Percentiles rank a stretch among this genome's conserved stretches.
These are phyloP conservation scores for Gymnarchus niloticus DNA, from an alignment of 2,113 vertebrate species.

Conservation along the genomic window DNA sequence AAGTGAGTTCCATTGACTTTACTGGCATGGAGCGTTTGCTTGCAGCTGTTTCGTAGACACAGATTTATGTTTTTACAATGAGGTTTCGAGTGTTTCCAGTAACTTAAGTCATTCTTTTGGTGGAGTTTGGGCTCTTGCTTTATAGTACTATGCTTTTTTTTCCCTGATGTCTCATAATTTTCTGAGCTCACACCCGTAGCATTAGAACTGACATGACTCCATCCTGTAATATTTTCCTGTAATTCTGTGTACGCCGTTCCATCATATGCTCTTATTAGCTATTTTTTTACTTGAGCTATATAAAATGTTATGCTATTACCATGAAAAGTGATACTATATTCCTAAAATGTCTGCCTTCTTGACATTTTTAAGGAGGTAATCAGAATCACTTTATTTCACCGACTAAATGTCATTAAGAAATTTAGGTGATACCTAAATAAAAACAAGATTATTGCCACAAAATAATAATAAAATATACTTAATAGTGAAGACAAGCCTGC, in stretches of 20 bases:
- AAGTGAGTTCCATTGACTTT: not conserved
- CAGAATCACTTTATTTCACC: not conserved
- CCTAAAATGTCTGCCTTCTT: not conserved
- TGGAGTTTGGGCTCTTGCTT: not conserved
- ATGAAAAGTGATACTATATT: not conserved
- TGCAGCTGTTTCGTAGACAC: not conserved
- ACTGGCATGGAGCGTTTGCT: not conserved
- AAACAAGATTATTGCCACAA: not conserved
- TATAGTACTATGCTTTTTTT: not conserved
- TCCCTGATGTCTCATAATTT: not conserved
- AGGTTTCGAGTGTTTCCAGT: not conserved
- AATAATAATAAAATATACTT: not conserved
- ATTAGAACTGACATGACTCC: not conserved
- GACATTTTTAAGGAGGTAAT: not conserved
- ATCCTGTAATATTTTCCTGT: not conserved
- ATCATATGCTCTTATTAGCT: not conserved
- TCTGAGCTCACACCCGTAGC: not conserved
- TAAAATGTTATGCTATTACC: not conserved
- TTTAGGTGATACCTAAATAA: not conserved
- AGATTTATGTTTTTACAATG: not conserved
- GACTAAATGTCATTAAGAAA: not conserved
- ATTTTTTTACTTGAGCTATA: not conserved
- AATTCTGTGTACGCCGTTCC: not conserved
- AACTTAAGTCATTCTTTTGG: not conserved
- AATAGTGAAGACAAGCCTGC: not conserved